phyloP scores from a whole-genome alignment of 2,113 vertebrate species.

The Phylloscopus trochiloides region DNA sequence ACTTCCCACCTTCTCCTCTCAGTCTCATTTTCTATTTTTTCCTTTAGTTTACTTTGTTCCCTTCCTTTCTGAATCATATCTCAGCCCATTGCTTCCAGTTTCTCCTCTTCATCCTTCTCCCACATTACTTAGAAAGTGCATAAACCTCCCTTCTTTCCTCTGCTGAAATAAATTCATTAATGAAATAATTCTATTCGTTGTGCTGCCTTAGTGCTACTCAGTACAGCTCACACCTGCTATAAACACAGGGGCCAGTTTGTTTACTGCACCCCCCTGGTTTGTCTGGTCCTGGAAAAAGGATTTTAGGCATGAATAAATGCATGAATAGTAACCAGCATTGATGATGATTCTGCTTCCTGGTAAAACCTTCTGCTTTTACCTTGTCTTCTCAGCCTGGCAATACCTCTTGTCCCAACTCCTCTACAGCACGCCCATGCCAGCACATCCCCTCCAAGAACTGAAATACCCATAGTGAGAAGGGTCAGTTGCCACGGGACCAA shows the following conservation, averaged over 20 bases:
- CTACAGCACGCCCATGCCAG: accelerated
- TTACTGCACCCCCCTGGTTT: neutral
- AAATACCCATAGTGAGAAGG: neutral
- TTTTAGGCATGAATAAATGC: neutral
- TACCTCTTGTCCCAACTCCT: neutral
- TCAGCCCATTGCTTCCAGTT: neutral
- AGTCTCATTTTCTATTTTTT: neutral
- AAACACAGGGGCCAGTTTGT: accelerated
- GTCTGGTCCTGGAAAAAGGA: neutral
- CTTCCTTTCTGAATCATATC: neutral
- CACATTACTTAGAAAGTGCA: neutral
- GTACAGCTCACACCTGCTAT: neutral
- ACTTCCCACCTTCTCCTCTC: neutral
- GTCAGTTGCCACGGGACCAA: neutral
- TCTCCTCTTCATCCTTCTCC: neutral
- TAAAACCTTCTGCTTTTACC: neutral
- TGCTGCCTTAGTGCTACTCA: neutral
- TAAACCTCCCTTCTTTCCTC: neutral
- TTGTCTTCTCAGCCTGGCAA: neutral
- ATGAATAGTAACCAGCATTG: neutral
- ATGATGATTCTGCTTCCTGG: neutral
- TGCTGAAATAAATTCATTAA: neutral
- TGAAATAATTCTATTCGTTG: neutral
- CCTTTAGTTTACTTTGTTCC: neutral
- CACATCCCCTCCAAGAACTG: neutral